Evolutionary conservation across 2,797 vertebrate species (phyloP).

Genomic region (Neosalanx taihuensis): DNA sequence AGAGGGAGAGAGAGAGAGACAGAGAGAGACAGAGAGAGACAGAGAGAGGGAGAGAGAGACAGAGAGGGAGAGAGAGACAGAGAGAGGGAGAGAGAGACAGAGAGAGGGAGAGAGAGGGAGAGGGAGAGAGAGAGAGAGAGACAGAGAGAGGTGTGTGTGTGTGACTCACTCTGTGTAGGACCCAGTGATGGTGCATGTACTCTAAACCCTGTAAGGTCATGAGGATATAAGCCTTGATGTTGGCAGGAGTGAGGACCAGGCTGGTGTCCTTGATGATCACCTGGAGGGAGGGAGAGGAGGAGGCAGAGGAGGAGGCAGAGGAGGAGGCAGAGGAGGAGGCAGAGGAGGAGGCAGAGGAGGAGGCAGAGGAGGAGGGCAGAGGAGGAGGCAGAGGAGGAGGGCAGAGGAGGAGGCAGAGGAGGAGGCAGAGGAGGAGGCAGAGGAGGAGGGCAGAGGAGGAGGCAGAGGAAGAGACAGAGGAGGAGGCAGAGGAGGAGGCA

Average conservation of each 20-base stretch:
- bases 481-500: neutral
- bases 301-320: neutral
- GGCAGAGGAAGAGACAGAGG: no score
- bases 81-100: neutral
- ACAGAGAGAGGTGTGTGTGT: neutral
- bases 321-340: neutral
- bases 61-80: neutral
- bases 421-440: no score
- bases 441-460: neutral
- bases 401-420: neutral
- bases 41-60: no score
- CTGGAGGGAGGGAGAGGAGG: conserved; percentile 56
- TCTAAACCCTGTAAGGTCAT: conserved; percentile 98
- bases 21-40: no score
- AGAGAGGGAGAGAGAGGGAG: no score
- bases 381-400: neutral
- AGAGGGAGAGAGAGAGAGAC: no score
- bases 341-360: neutral
- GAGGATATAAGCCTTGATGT: conserved; percentile 95
- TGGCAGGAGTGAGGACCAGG: conserved; percentile 91
- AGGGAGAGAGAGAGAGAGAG: neutral
- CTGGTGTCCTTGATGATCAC: conserved; percentile 98
- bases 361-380: neutral
- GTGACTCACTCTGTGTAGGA: conserved; percentile 89
- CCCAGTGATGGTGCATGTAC: conserved; percentile 94